These are phyloP conservation scores for Henricia sp. DNA, from an alignment of 53 echinoderm and acorn worm species.

Conservation along the genomic window DNA sequence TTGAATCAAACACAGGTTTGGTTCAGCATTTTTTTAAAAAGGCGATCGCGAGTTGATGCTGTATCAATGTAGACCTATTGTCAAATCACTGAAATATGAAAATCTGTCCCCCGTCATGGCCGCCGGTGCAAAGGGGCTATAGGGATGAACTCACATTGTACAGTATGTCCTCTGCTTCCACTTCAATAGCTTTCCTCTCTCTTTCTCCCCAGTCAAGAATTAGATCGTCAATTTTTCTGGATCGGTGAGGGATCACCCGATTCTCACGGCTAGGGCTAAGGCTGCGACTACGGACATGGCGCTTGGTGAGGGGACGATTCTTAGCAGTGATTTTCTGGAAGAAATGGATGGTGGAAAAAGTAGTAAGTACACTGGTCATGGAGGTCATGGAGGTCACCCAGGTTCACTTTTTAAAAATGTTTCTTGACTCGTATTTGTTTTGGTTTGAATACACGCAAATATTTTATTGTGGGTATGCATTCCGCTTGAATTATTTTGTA, in stretches of 20 bases:
- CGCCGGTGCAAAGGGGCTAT: neutral
- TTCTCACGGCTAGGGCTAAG: slow-evolving; percentile 1
- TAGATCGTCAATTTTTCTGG: slow-evolving; percentile 20
- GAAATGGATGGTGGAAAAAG: neutral
- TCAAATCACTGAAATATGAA: too few species aligned
- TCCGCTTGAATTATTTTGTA: too few species aligned
- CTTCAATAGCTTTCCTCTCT: slow-evolving; percentile 11
- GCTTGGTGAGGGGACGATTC: neutral
- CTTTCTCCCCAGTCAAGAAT: slow-evolving; percentile 46
- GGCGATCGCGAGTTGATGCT: too few species aligned
- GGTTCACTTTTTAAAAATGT: too few species aligned
- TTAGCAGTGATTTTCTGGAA: neutral
- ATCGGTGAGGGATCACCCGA: slow-evolving; percentile 19
- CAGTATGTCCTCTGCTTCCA: slow-evolving; percentile 23
- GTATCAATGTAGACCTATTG: too few species aligned
- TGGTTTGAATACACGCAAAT: neutral
- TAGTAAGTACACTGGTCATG: neutral
- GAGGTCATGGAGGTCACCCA: too few species aligned
- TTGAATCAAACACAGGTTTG: too few species aligned
- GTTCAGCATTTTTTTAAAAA: too few species aligned
- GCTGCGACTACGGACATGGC: neutral
- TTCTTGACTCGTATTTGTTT: too few species aligned
- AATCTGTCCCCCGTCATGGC: neutral
- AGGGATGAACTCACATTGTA: neutral
- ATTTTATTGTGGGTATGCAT: too few species aligned